These are phyloP conservation scores for Melanogrammus aeglefinus DNA, from an alignment of 2,797 vertebrate genomes.

Conservation along the genomic window DNA sequence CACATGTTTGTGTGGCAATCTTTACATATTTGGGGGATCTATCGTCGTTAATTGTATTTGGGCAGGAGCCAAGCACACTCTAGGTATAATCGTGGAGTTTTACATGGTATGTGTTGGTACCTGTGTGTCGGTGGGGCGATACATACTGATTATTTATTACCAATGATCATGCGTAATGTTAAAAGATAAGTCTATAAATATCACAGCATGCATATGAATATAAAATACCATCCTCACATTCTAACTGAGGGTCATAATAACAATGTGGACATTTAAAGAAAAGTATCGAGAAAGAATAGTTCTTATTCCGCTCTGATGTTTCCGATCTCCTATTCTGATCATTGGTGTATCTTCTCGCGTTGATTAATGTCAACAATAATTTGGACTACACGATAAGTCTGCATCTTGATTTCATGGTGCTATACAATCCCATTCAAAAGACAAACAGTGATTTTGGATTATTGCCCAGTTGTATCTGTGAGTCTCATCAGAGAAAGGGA, in stretches of 20 bases:
- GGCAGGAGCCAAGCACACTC: too few species aligned
- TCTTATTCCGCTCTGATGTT: neutral
- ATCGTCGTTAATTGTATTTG: neutral
- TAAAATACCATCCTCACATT: neutral
- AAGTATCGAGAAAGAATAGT: neutral
- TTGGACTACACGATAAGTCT: slow-evolving; percentile 19
- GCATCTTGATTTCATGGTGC: neutral
- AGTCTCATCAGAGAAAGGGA: neutral
- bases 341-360: neutral
- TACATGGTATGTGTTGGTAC: neutral
- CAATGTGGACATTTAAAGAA: neutral
- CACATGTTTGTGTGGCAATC: neutral
- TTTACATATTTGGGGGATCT: neutral
- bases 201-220: neutral
- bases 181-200: neutral
- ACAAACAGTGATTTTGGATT: neutral
- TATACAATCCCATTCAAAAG: neutral
- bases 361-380: slow-evolving; percentile 4
- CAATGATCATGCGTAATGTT: neutral
- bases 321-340: neutral
- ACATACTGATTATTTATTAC: neutral
- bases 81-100: neutral
- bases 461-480: neutral
- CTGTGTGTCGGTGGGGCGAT: neutral
- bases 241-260: neutral